phyloP scores from a whole-genome alignment of 2,888 invertebrate species.

The Creontiades dilutus region DNA sequence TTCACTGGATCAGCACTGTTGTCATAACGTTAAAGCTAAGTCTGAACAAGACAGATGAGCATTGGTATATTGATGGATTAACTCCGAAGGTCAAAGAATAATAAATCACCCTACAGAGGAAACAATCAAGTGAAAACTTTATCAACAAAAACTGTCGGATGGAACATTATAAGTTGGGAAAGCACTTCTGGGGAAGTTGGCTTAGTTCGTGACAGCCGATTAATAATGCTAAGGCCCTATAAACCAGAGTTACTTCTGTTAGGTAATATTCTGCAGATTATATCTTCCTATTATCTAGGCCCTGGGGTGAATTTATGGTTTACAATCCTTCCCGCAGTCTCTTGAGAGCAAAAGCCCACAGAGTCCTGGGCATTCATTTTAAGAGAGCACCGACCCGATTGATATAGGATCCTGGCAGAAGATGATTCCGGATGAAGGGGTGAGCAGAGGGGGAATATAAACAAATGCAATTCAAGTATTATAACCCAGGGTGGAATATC shows the following conservation, averaged over 20 bases:
- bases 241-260: constrained; percentile 26
- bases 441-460: constrained; percentile 35
- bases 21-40: neutral
- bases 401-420: constrained; percentile 37
- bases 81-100: neutral
- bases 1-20: too few relatives aligned
- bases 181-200: neutral
- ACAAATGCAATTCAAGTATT: constrained; percentile 47
- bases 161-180: neutral
- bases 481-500: constrained; percentile 27
- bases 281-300: constrained; percentile 10
- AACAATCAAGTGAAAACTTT: constrained; percentile 8
- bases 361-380: neutral
- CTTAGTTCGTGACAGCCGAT: constrained; percentile 1
- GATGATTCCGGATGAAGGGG: constrained; percentile 3
- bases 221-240: neutral
- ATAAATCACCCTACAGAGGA: neutral
- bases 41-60: neutral
- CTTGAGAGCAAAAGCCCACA: neutral
- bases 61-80: neutral
- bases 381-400: neutral
- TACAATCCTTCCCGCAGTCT: neutral
- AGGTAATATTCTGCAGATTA: neutral
- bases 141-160: constrained; percentile 18
- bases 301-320: neutral